These are phyloP conservation scores for Dendrocincla tyrannina DNA, from an alignment of 2,797 vertebrate species.

Conservation along the genomic window DNA sequence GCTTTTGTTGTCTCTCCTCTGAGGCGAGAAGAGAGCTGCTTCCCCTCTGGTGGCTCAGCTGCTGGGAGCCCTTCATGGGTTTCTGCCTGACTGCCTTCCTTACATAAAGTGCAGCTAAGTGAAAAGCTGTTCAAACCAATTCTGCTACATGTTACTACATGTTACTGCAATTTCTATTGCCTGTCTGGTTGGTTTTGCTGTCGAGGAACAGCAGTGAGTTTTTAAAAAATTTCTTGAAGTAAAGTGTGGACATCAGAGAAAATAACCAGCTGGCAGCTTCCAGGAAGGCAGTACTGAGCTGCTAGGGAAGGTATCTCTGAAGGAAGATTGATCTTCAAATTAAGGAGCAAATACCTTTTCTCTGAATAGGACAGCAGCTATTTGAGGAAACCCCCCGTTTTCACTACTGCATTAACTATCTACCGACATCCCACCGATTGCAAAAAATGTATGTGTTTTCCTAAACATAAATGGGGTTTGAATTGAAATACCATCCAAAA, in stretches of 20 bases:
- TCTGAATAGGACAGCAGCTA: not conserved
- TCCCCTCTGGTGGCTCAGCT: fast-evolving
- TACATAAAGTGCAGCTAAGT: not conserved
- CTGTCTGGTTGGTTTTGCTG: not conserved
- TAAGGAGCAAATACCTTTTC: not conserved
- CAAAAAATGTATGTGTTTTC: not conserved
- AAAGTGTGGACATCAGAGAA: not conserved
- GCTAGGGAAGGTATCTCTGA: not conserved
- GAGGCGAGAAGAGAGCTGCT: not conserved
- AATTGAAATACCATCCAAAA: not conserved
- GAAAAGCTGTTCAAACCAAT: slow-evolving; percentile 29
- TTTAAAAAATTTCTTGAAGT: not conserved
- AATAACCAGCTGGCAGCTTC: not conserved
- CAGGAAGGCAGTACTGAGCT: not conserved
- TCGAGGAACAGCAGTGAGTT: not conserved
- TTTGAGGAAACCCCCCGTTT: not conserved
- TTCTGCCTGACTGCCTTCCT: slow-evolving; percentile 35
- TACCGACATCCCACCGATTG: fast-evolving
- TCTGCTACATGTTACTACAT: not conserved
- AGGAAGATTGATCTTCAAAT: not conserved
- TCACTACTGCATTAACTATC: not conserved
- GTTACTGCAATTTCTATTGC: not conserved
- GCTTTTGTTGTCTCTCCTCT: not conserved
- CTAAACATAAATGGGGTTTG: not conserved
- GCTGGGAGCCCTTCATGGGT: not conserved